phyloP scores from a whole-genome alignment of 2,888 invertebrate species.

The Tenthredo mesomela region DNA sequence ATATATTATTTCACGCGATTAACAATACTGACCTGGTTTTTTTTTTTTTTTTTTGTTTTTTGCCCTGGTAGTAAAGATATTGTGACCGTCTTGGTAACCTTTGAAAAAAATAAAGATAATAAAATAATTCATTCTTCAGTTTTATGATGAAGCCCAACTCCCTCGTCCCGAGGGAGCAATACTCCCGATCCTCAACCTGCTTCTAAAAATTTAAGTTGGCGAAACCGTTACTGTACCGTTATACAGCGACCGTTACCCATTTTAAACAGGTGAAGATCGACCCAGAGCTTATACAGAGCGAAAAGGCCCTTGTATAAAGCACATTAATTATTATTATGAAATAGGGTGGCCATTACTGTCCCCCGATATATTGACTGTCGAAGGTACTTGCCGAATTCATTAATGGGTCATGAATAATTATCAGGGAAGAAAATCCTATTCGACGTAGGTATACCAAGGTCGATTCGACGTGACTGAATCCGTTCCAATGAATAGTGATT shows the following conservation, averaged over 20 bases:
- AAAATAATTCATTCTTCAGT: constrained; percentile 22
- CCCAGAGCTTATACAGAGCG: background rate
- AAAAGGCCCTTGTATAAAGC: constrained; percentile 12
- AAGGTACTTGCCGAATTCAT: constrained; percentile 40
- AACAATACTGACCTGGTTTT: background rate
- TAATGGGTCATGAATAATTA: constrained; percentile 51
- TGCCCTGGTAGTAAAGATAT: background rate
- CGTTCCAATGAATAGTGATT: constrained; percentile 43
- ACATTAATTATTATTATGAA: constrained; percentile 30
- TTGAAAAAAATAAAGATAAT: constrained; percentile 29
- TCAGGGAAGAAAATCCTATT: constrained; percentile 35
- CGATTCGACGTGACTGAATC: background rate
- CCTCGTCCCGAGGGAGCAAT: background rate
- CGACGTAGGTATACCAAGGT: constrained; percentile 32
- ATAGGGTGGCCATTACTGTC: constrained; percentile 31
- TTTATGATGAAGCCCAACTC: constrained; percentile 21
- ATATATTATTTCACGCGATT: background rate
- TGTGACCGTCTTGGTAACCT: background rate
- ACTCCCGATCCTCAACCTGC: background rate
- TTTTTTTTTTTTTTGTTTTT: too few species aligned
- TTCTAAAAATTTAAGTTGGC: background rate
- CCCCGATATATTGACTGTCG: constrained; percentile 38
- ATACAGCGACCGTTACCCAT: constrained; percentile 4
- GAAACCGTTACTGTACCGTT: background rate
- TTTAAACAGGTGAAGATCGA: background rate